phyloP scores from a whole-genome alignment of 2,888 invertebrate genomes.

The Deilephila elpenor region DNA sequence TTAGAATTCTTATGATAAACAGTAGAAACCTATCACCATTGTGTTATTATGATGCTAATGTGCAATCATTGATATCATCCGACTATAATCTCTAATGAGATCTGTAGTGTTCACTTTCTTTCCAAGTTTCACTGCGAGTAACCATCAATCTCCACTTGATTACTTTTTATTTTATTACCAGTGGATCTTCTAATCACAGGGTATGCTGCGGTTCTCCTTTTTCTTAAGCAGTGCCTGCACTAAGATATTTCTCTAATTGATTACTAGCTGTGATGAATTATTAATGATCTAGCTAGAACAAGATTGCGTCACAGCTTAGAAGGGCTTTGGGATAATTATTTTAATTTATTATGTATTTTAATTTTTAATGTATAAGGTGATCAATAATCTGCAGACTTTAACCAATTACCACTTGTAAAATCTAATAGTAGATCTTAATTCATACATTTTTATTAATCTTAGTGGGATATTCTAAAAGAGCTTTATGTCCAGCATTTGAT shows the following conservation, averaged over 20 bases:
- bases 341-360: neutral
- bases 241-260: conserved; percentile 7
- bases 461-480: too few species aligned
- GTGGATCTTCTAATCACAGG: conserved; percentile 9
- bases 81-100: conserved; percentile 24
- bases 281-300: neutral
- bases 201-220: neutral
- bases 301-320: neutral
- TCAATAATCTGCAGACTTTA: neutral
- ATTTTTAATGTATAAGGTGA: too few species aligned
- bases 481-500: too few species aligned
- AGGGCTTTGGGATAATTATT: neutral
- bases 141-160: conserved; percentile 10
- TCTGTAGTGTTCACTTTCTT: conserved; percentile 25
- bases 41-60: conserved; percentile 34
- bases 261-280: neutral
- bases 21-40: conserved; percentile 44
- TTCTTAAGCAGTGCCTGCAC: neutral
- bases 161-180: conserved; percentile 12
- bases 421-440: too few species aligned
- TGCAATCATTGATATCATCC: conserved; percentile 20
- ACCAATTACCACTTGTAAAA: too few species aligned
- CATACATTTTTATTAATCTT: too few species aligned
- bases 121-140: conserved; percentile 19
- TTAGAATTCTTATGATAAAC: conserved; percentile 48